A percentile compares a stretch with the other conserved stretches of the same genome.
These are phyloP conservation scores for Drosophila fulvimacula DNA, from an alignment of 2,888 invertebrate species.

Conservation along the genomic window DNA sequence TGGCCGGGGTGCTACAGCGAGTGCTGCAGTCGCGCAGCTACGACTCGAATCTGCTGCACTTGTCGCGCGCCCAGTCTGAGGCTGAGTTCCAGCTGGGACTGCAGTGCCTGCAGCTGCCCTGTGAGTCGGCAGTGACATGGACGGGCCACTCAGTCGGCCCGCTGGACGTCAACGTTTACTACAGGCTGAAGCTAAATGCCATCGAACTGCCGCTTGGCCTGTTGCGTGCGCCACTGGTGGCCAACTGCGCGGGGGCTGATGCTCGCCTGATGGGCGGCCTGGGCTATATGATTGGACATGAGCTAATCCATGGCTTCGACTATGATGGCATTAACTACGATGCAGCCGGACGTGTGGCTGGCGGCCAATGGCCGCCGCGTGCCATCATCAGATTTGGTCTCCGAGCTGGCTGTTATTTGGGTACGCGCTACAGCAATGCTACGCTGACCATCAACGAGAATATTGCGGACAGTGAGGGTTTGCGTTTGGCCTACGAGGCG, in stretches of 20 bases:
- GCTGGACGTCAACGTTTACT: constrained; percentile 81
- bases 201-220: constrained; percentile 81
- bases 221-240: constrained; percentile 69
- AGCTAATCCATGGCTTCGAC: constrained; percentile 82
- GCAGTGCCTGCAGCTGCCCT: constrained; percentile 41
- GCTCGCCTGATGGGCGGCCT: constrained; percentile 70
- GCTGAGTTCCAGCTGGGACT: constrained; percentile 49
- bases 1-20: background rate
- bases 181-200: constrained; percentile 75
- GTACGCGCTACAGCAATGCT: constrained; percentile 66
- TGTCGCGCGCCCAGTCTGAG: constrained; percentile 50
- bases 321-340: constrained; percentile 83
- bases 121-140: constrained; percentile 6
- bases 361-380: constrained; percentile 70
- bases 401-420: constrained; percentile 74
- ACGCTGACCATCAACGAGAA: constrained; percentile 80
- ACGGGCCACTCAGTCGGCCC: constrained; percentile 57
- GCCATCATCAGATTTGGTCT: constrained; percentile 79
- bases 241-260: constrained; percentile 10
- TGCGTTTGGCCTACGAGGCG: constrained; percentile 77
- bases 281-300: constrained; percentile 80
- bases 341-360: constrained; percentile 66
- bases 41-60: constrained; percentile 69
- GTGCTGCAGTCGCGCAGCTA: constrained; percentile 44
- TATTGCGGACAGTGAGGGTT: constrained; percentile 82